Evolutionary conservation across 1,140 invertebrate species (phyloP), one percentile per base, ranked within the genome.

Genomic region (Cydia pomonella): DNA sequence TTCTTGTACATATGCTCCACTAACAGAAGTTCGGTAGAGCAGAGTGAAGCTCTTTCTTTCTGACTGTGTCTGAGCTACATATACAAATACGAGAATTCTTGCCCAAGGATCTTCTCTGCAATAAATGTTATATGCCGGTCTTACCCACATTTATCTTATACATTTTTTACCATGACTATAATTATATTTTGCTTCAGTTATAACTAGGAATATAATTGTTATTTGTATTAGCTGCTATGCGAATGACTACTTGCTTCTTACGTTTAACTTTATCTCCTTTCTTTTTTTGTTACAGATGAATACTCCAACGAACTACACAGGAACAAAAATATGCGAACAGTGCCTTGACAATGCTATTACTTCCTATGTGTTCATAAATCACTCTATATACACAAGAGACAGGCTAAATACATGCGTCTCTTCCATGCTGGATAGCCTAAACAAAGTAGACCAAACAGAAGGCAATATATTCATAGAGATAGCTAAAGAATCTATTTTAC

Each of bases 251-350:
- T 50, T 59, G n/a, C 53, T 23, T 3, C 53, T 59, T 23, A 21
- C 53, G 18, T 23, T 53, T 53, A 18, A 53, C 21, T 23, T 81
- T 87, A 83, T 73, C 75, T 79, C 69, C n/a, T 38, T n/a, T 79
- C 82, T 79, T 76, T 72, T 83, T 84, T 83, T 87, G 84, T 92
- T 92, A 77, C 91, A 92, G 91, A 91, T 92, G 74, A 83, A 81
- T 53, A 77, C 76, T 73, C 77, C 84, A 76, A 75, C 85, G 77
- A 86, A 80, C 75, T 84, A 86, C 75, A 82, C 81, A 50, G 90
- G 87, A 74, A 85, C 82, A 76, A 91, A 91, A 84, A 88, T 92
- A 82, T 92, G 90, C 63, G 84, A 90, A 76, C 85, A 81, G 63
- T 92, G 90, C 79, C 79, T 90, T 76, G 82, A 89, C 74, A 79